A percentile compares a stretch with the other conserved stretches of the same genome.
phyloP scores from a whole-genome alignment of 2,113 vertebrate species.

The Colossoma macropomum region DNA sequence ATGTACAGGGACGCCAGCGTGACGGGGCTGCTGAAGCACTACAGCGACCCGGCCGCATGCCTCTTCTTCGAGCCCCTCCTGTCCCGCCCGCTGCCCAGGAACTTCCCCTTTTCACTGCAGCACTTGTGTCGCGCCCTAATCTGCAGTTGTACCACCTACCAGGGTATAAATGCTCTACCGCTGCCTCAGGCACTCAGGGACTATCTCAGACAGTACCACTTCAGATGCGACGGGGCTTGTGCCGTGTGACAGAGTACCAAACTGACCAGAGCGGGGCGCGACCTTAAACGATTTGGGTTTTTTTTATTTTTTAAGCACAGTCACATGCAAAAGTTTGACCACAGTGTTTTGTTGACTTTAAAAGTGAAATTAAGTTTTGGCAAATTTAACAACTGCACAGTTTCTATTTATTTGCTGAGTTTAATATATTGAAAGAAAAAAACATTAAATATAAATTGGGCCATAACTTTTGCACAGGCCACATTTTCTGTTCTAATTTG shows the following conservation, averaged over 20 bases:
- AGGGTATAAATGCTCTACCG: constrained; percentile 85
- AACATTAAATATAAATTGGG: too few relatives aligned
- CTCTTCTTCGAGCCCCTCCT: constrained; percentile 97
- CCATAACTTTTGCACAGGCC: too few relatives aligned
- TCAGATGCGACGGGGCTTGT: constrained; percentile 79
- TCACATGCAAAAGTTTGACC: too few relatives aligned
- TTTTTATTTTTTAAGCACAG: too few relatives aligned
- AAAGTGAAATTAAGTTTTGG: too few relatives aligned
- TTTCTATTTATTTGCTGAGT: too few relatives aligned
- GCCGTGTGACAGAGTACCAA: constrained; percentile 54
- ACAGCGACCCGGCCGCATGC: constrained; percentile 93
- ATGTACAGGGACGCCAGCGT: constrained; percentile 94
- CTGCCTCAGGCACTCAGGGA: constrained; percentile 89
- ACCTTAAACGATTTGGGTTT: too few relatives aligned
- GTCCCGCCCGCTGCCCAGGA: constrained; percentile 88
- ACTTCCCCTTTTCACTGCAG: constrained; percentile 92
- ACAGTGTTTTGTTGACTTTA: too few relatives aligned
- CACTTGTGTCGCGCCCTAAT: constrained; percentile 92
- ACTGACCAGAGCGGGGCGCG: not conserved
- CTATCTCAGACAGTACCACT: constrained; percentile 94
- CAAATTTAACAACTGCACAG: too few relatives aligned
- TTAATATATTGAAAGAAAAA: too few relatives aligned
- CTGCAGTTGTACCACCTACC: constrained; percentile 90
- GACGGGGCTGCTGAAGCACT: constrained; percentile 91
- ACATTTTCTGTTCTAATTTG: too few relatives aligned